Conservation (phyloP, 1,140 invertebrate species). For the Drosophila mayri region DNA sequence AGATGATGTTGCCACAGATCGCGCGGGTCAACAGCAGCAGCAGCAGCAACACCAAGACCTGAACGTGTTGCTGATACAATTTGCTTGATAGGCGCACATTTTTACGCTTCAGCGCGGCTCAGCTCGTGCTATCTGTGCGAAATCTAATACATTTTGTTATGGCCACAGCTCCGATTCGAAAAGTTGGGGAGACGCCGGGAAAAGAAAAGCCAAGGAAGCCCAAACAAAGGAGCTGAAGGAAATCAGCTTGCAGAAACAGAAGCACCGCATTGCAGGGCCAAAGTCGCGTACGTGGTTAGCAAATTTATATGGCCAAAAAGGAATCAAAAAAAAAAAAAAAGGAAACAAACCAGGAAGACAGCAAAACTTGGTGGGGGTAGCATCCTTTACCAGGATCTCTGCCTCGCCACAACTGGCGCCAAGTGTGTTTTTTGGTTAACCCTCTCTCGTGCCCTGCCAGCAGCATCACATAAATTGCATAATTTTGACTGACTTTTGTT, state of each 20-base stretch:
- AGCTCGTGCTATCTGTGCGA: constrained; percentile 69
- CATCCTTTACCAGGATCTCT: constrained; percentile 26
- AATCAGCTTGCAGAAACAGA: constrained; percentile 69
- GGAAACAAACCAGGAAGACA: constrained; percentile 9
- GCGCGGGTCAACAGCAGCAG: constrained; percentile 59
- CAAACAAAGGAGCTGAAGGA: constrained; percentile 27
- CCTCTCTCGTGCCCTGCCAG: constrained; percentile 33
- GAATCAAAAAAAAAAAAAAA: neutral
- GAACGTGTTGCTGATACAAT: constrained; percentile 82
- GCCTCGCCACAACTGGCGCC: constrained; percentile 64
- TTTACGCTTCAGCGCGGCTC: constrained; percentile 70
- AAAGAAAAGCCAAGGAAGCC: constrained; percentile 22
- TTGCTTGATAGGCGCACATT: constrained; percentile 82
- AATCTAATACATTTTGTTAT: constrained; percentile 82
- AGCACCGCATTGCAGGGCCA: constrained; percentile 75
- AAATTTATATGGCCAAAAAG: constrained; percentile 70
- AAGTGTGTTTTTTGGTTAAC: constrained; percentile 77
- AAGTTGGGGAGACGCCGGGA: constrained; percentile 29
- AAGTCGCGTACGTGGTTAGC: constrained; percentile 76
- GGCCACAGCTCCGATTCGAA: constrained; percentile 42
- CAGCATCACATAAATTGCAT: constrained; percentile 83
- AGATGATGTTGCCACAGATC: constrained; percentile 72
- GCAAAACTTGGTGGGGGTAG: constrained; percentile 7
- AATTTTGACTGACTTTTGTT: constrained; percentile 82
- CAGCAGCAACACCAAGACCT: constrained; percentile 30